These are phyloP conservation scores for Crotalus horridus DNA, from an alignment of 2,113 vertebrate genomes.

Conservation along the genomic window DNA sequence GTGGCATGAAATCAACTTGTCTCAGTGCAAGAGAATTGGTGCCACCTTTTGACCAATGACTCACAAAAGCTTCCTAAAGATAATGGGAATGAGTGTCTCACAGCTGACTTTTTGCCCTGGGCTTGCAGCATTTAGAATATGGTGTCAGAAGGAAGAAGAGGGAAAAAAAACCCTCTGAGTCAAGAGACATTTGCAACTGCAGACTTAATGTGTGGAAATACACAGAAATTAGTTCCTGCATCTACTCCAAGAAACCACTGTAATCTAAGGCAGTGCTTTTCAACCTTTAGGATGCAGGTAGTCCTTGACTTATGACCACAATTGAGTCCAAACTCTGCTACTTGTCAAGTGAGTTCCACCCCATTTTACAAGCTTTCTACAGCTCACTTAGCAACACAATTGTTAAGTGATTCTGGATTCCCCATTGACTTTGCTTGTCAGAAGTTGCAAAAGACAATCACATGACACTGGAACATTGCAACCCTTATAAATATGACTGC, in stretches of 20 bases:
- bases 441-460: not conserved
- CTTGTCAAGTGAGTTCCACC: not conserved
- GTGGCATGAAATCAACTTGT: not conserved
- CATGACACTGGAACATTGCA: not conserved
- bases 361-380: not conserved
- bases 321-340: not conserved
- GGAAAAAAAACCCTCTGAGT: not conserved
- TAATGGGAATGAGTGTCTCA: not conserved
- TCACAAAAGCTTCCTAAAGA: not conserved
- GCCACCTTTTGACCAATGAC: constrained; percentile 2
- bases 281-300: not conserved
- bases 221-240: not conserved
- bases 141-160: not conserved
- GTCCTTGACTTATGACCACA: not conserved
- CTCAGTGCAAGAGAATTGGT: not conserved
- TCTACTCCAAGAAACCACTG: not conserved
- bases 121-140: not conserved
- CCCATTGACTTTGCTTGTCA: not conserved
- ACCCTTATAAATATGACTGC: not conserved
- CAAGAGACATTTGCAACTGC: not conserved
- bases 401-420: not conserved
- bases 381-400: not conserved
- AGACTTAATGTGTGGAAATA: not conserved
- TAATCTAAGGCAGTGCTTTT: not conserved
- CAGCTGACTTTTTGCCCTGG: not conserved